Conservation (phyloP, 92 coral and sea anemone genomes). For the Porites rus region DNA sequence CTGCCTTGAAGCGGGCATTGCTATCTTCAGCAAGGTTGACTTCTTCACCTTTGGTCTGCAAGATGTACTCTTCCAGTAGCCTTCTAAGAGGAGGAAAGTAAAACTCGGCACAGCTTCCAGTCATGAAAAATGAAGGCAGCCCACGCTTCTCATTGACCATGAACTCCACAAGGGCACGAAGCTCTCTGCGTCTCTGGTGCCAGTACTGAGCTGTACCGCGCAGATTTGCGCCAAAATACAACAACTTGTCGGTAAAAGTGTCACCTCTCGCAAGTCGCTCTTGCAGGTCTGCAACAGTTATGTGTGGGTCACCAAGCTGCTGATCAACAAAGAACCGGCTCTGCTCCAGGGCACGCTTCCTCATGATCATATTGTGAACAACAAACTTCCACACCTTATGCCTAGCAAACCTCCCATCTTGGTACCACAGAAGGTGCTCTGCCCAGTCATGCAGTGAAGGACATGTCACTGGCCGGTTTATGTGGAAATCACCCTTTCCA, state of each 20-base stretch:
- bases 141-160: constrained; percentile 63
- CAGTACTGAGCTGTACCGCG: constrained; percentile 56
- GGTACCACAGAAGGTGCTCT: constrained; percentile 16
- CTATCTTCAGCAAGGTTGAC: no score
- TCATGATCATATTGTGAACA: constrained; percentile 56
- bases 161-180: constrained; percentile 56
- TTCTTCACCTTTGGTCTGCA: no score
- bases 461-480: no score
- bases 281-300: constrained; percentile 33
- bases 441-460: no score
- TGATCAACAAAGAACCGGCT: constrained; percentile 50
- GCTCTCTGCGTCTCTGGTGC: constrained; percentile 62
- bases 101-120: no score
- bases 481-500: background rate
- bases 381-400: constrained; percentile 55
- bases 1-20: no score
- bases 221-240: background rate
- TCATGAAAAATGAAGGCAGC: constrained; percentile 48
- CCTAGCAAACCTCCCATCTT: constrained; percentile 8
- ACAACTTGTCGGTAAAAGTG: no score
- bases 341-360: constrained; percentile 35
- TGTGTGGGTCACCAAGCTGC: constrained; percentile 52
- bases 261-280: no score
- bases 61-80: no score
- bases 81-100: no score